A percentile compares a stretch with the other conserved stretches of the same genome.
Conservation (phyloP, 2,113 vertebrate species). For the Malurus elegans region DNA sequence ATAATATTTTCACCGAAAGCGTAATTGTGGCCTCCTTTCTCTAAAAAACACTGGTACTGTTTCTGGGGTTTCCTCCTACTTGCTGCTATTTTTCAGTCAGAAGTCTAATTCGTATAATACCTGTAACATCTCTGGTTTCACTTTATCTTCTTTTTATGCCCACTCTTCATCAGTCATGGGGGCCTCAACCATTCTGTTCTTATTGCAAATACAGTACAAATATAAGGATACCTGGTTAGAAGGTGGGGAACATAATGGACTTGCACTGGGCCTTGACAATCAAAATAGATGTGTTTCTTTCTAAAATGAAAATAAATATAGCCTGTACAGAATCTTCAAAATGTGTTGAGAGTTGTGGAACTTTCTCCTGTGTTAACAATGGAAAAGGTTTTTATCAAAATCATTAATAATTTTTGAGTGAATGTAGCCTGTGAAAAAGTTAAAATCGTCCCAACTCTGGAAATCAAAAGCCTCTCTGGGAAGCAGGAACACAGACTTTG, state of each 20-base stretch:
- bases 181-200: neutral
- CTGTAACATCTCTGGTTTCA: neutral
- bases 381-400: neutral
- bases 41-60: neutral
- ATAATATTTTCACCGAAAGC: neutral
- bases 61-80: neutral
- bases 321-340: neutral
- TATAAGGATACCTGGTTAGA: neutral
- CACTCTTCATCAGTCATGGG: neutral
- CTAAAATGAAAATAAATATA: neutral
- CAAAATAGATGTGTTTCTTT: neutral
- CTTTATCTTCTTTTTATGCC: neutral
- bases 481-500: neutral
- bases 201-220: neutral
- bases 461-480: neutral
- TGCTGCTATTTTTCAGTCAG: neutral
- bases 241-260: neutral
- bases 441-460: neutral
- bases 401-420: neutral
- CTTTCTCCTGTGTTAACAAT: neutral
- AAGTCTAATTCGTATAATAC: neutral
- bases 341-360: neutral
- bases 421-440: neutral
- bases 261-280: neutral
- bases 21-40: neutral